These are phyloP conservation scores for Pocillopora meandrina DNA, from an alignment of 92 coral and sea anemone species.

Conservation along the genomic window DNA sequence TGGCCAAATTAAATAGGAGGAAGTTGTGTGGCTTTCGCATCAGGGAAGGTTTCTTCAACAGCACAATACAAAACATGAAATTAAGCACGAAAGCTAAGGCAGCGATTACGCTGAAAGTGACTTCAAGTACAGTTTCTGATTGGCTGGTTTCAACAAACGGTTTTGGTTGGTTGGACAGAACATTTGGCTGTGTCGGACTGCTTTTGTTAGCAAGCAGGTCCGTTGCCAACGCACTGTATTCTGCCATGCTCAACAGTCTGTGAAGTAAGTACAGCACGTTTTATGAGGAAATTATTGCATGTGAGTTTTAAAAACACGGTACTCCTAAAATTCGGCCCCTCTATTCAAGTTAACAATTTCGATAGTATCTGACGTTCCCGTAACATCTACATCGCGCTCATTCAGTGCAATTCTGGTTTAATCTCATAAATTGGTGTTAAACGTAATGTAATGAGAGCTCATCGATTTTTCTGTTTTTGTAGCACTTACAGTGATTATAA, in stretches of 20 bases:
- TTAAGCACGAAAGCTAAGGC: constrained; percentile 36
- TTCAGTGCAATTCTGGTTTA: too few species aligned
- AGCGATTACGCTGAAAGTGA: constrained; percentile 30
- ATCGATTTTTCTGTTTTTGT: too few species aligned
- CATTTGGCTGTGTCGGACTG: background rate
- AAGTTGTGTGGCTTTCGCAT: constrained; percentile 31
- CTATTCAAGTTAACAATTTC: background rate
- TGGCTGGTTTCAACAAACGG: background rate
- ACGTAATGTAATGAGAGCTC: too few species aligned
- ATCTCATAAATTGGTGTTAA: too few species aligned
- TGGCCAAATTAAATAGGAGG: constrained; percentile 37
- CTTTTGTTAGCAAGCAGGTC: background rate
- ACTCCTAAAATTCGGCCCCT: background rate
- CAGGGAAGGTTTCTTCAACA: constrained; percentile 29
- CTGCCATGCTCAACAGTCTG: background rate
- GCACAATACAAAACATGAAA: constrained; percentile 27
- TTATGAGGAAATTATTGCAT: background rate
- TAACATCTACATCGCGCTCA: too few species aligned
- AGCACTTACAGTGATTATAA: too few species aligned
- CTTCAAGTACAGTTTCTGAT: constrained; percentile 18
- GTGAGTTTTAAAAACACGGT: background rate
- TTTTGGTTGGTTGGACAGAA: constrained; percentile 13
- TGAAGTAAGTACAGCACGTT: background rate
- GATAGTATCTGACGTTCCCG: too few species aligned
- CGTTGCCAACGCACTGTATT: background rate